A percentile compares a stretch with the other conserved stretches of the same genome.
Conservation (phyloP, 2,113 vertebrate species). For the Eublepharis macularius region DNA sequence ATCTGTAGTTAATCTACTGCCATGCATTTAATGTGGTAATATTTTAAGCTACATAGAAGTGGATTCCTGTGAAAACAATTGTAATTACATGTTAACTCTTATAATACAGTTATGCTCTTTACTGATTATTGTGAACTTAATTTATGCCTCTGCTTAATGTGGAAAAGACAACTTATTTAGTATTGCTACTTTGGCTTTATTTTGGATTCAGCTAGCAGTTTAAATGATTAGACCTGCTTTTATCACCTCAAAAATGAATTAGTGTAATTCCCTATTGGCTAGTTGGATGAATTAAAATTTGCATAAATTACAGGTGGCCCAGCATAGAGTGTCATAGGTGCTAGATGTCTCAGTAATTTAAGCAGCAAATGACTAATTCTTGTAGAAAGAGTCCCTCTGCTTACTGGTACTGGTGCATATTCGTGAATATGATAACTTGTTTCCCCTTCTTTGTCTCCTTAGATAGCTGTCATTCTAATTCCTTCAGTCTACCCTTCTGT, state of each 20-base stretch:
- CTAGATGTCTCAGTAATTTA: background rate
- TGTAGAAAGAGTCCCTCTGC: background rate
- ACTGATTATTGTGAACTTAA: constrained; percentile 9
- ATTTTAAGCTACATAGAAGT: constrained; percentile 4
- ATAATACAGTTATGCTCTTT: background rate
- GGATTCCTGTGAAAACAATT: constrained; percentile 2
- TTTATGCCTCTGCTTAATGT: background rate
- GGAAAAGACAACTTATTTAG: background rate
- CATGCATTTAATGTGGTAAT: constrained; percentile 6
- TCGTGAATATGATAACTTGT: background rate
- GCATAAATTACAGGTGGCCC: constrained; percentile 14
- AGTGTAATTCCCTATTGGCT: constrained; percentile 37
- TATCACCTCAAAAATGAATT: background rate
- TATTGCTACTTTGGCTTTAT: background rate
- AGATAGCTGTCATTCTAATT: background rate
- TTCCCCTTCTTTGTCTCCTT: background rate
- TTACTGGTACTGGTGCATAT: background rate
- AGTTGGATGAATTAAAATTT: constrained; percentile 47
- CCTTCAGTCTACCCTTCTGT: background rate
- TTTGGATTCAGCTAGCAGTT: background rate
- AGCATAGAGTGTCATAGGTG: constrained; percentile 7
- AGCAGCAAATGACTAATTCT: background rate
- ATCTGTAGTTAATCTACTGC: background rate
- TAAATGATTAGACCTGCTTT: background rate
- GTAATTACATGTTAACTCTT: constrained; percentile 8